phyloP scores from a whole-genome alignment of 2,888 invertebrate species.

The Archips crataeganus region DNA sequence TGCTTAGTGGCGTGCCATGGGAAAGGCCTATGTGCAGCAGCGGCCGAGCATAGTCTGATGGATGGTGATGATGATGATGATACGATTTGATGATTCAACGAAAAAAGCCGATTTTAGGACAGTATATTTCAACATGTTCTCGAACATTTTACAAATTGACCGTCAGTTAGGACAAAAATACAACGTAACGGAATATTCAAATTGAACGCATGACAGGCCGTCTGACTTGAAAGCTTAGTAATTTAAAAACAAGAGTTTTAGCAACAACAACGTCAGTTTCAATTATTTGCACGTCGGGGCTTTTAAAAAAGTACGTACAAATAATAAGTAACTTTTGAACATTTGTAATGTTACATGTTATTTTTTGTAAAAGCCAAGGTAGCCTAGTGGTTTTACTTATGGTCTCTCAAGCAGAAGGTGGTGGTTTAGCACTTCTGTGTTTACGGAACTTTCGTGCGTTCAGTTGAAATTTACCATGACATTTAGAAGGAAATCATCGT shows the following conservation, averaged over 20 bases:
- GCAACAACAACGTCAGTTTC: slow-evolving; percentile 1
- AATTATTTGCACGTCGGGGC: background rate
- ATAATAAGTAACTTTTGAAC: background rate
- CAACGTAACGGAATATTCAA: slow-evolving; percentile 7
- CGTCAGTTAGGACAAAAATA: slow-evolving; percentile 11
- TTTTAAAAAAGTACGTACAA: background rate
- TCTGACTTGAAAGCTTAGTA: slow-evolving; percentile 8
- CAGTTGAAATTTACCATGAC: no score
- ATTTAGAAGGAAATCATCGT: no score
- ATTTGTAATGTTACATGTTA: background rate
- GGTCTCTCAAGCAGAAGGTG: no score
- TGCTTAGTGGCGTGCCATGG: no score
- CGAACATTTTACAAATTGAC: slow-evolving; percentile 12
- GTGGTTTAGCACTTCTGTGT: no score
- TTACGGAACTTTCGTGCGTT: no score
- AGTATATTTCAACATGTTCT: background rate
- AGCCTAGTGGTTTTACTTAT: no score
- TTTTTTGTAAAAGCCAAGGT: no score
- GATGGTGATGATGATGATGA: no score
- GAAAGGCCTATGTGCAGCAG: no score
- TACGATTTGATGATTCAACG: background rate
- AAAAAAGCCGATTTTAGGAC: background rate
- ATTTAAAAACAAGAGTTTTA: slow-evolving; percentile 11
- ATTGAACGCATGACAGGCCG: slow-evolving; percentile 13
- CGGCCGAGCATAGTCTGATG: no score